phyloP scores from a whole-genome alignment of 2,888 invertebrate species.

The Drosophila quasianomalipes region DNA sequence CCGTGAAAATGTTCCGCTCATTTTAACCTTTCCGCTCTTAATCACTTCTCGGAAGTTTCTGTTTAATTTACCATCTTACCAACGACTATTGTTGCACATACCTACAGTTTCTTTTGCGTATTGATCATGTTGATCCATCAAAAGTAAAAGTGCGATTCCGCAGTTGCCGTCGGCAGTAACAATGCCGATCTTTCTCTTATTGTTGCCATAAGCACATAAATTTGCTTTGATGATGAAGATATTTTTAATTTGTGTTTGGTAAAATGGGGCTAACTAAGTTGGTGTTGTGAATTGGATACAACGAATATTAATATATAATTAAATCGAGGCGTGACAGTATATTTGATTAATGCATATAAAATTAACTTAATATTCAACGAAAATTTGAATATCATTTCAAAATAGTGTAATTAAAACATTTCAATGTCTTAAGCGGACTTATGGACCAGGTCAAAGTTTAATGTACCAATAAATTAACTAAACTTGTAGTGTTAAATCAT shows the following conservation, averaged over 20 bases:
- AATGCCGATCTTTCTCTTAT: conserved; percentile 4
- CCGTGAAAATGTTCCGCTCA: conserved; percentile 60
- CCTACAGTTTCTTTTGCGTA: conserved; percentile 38
- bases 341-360: conserved; percentile 33
- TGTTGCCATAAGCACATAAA: conserved; percentile 19
- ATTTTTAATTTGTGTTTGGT: conserved; percentile 12
- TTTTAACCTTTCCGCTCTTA: conserved; percentile 45
- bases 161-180: conserved; percentile 3
- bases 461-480: neutral
- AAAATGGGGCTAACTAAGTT: neutral
- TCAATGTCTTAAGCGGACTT: neutral
- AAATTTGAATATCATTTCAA: conserved; percentile 6
- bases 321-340: conserved; percentile 15
- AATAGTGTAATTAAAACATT: neutral
- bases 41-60: conserved; percentile 36
- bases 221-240: conserved; percentile 44
- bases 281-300: conserved; percentile 18
- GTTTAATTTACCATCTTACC: conserved; percentile 21
- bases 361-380: conserved; percentile 5
- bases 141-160: conserved; percentile 69
- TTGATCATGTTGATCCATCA: conserved; percentile 28
- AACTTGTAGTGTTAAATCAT: neutral
- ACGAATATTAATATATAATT: conserved; percentile 29
- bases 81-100: conserved; percentile 31
- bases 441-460: neutral